phyloP scores from a whole-genome alignment of 2,797 vertebrate species.

The Amazona ochrocephala region DNA sequence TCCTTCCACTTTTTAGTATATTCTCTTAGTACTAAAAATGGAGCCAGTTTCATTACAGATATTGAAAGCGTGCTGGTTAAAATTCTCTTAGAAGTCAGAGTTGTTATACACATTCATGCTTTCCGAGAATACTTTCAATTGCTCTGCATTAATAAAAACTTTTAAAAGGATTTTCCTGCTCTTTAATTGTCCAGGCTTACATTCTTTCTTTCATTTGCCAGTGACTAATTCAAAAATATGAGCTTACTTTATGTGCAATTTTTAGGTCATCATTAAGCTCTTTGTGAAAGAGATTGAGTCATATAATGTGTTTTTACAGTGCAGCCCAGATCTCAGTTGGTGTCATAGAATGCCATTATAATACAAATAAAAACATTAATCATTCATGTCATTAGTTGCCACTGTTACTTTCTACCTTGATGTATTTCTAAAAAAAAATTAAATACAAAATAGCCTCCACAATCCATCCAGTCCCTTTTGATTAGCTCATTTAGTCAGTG shows the following conservation, averaged over 20 bases:
- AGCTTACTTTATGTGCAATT: constrained; percentile 43
- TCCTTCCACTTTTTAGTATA: background rate
- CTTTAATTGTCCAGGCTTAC: constrained; percentile 24
- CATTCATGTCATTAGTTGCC: constrained; percentile 39
- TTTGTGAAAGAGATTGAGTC: constrained; percentile 59
- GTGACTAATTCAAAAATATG: constrained; percentile 64
- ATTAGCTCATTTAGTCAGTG: background rate
- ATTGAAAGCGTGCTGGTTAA: constrained; percentile 3
- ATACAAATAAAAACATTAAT: constrained; percentile 60
- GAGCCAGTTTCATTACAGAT: background rate
- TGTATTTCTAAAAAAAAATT: background rate
- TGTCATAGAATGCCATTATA: constrained; percentile 34
- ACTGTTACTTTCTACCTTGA: constrained; percentile 41
- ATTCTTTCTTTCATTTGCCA: constrained; percentile 45
- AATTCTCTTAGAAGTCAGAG: constrained; percentile 14
- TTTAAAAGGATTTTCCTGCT: constrained; percentile 49
- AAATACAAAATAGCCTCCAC: background rate
- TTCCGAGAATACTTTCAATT: constrained; percentile 14
- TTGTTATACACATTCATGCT: background rate
- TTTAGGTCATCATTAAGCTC: constrained; percentile 61
- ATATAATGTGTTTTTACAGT: constrained; percentile 46
- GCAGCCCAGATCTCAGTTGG: constrained; percentile 43
- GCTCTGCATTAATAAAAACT: constrained; percentile 36
- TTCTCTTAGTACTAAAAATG: background rate
- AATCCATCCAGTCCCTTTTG: background rate